Base-by-base conservation (phyloP, 2,797 vertebrate species). In the Ataeniobius toweri region DNA sequence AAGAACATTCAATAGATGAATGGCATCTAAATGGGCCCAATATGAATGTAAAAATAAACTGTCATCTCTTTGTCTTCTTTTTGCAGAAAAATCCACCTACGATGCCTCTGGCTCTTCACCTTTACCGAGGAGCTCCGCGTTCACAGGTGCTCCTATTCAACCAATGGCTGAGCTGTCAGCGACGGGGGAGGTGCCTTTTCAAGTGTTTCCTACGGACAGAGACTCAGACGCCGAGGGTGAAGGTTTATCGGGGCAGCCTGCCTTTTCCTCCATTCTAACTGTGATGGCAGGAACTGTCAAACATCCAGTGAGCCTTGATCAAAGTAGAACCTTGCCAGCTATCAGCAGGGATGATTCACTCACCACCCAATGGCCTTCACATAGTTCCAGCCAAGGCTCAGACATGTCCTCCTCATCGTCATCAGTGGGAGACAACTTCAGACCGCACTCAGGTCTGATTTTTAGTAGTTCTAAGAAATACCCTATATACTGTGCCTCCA, bases 381-480 rank as follows among this genome's bases (percentile, higher is more conserved):
- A 94, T 83, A 94, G 95, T 79, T 94, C 95, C 58, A 89, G 95
- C 4, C 95, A 94, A 86, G 92, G 82, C 39, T 94, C 94, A 44
- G 93, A 94, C 83, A 93, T 91, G 68, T 95, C 93, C 0, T 92
- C 88, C 61, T 92, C 91, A 0, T 87, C 78, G 0, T 93, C 91
- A 0, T 90, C 94, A 85, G 86, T 89, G 67, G 95, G 93, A 90
- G 89, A 94, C n/a, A 86, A 71, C 78, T 75, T 75, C 50, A 82
- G 83, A 4, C 80, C 91, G 67, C 82, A 89, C 90, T 95, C 97
- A 98, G 97, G 98, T 99, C 95, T 96, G 97, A 94, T 89, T 92
- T 89, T 83, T 76, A 90, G 88, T 85, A 92, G 91, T 92, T 94
- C 89, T 92, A 83, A 84, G 76, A 86, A 84, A 68, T 82, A 73